Percentiles rank a stretch among this genome's conserved stretches.
Evolutionary conservation across 2,113 vertebrate species (phyloP).

Genomic region (Leptosomus discolor): DNA sequence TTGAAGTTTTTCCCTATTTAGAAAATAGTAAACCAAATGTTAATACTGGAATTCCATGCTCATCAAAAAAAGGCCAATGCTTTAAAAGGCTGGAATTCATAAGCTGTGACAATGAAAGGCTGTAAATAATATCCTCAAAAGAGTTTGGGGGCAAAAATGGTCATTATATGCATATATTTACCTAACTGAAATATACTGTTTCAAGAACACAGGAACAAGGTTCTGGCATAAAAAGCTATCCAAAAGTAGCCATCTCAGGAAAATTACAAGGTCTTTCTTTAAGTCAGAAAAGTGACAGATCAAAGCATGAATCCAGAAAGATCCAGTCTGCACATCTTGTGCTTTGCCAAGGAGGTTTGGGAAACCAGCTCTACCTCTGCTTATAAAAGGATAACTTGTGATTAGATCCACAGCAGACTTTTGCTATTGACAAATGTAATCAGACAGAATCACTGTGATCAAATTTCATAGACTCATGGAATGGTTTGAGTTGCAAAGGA

Average conservation of each 20-base stretch:
- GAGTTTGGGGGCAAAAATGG: not conserved
- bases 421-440: not conserved
- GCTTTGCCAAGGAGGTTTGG: not conserved
- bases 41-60: not conserved
- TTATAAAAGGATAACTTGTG: not conserved
- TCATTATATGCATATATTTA: not conserved
- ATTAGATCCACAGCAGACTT: not conserved
- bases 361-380: not conserved
- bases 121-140: not conserved
- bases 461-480: too few species aligned
- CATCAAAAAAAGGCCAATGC: not conserved
- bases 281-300: not conserved
- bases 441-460: not conserved
- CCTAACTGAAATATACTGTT: not conserved
- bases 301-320: not conserved
- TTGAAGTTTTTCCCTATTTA: not conserved
- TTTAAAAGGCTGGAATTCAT: not conserved
- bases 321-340: not conserved
- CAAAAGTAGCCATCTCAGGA: rapidly evolving
- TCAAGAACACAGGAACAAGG: not conserved
- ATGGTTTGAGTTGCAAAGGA: too few species aligned
- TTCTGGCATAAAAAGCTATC: not conserved
- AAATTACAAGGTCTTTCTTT: not conserved
- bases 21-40: not conserved
- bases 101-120: not conserved